Evolutionary conservation across 2,888 invertebrate genomes (phyloP).

Genomic region (Geophilus truncorum): DNA sequence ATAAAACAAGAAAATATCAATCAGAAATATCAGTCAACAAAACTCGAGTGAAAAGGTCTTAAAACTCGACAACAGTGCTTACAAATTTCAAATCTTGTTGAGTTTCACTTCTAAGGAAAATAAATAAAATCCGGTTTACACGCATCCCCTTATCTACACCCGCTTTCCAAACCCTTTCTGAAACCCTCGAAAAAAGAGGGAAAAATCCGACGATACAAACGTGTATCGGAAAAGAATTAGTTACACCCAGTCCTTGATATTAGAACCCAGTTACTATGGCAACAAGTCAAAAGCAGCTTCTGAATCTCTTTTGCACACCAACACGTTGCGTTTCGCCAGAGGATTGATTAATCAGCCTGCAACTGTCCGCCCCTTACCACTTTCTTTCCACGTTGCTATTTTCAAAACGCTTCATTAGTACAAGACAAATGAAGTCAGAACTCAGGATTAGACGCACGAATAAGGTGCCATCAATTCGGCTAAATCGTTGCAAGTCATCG

Average conservation of each 20-base stretch:
- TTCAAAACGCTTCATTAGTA: background rate
- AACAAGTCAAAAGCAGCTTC: background rate
- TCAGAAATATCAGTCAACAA: no score
- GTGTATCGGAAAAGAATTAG: background rate
- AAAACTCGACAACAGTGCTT: no score
- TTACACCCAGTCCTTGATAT: background rate
- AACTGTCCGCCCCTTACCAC: background rate
- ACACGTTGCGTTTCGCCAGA: background rate
- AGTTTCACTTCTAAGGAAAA: no score
- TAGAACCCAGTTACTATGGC: background rate
- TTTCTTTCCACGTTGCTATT: background rate
- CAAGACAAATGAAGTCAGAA: background rate
- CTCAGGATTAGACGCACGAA: background rate
- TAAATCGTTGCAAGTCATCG: background rate
- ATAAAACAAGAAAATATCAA: no score
- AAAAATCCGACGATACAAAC: background rate
- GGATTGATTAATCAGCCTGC: background rate
- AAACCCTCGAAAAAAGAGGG: background rate
- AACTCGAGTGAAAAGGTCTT: no score
- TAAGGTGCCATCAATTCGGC: background rate
- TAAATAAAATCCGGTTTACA: no score
- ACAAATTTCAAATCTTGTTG: no score
- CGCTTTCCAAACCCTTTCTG: background rate
- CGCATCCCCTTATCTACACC: background rate
- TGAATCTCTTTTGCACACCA: background rate